Conservation (phyloP, 1,140 invertebrate genomes). For the Atta cephalotes region DNA sequence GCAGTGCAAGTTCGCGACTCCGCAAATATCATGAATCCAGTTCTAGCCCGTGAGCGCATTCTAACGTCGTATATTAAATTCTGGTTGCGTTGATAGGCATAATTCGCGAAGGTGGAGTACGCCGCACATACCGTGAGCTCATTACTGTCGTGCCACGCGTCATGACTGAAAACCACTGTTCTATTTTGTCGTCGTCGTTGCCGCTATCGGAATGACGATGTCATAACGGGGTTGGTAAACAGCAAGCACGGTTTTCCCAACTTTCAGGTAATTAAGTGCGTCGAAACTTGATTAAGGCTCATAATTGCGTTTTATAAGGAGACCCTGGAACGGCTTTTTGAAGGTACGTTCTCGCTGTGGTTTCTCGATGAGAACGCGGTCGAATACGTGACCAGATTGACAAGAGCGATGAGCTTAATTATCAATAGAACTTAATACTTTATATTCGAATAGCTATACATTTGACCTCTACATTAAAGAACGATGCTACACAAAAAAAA, state of each 20-base stretch:
- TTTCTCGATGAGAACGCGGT: slow-evolving; percentile 28
- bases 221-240: slow-evolving; percentile 36
- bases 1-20: not conserved
- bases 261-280: slow-evolving; percentile 79
- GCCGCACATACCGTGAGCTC: slow-evolving; percentile 52
- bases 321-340: slow-evolving; percentile 44
- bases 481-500: not conserved
- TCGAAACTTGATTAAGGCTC: slow-evolving; percentile 76
- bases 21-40: slow-evolving; percentile 56
- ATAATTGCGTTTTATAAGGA: slow-evolving; percentile 80
- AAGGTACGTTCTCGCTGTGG: slow-evolving; percentile 5
- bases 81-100: slow-evolving; percentile 50
- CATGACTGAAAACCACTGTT: slow-evolving; percentile 52
- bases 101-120: slow-evolving; percentile 28
- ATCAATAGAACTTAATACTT: slow-evolving; percentile 22
- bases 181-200: not conserved
- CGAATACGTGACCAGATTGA: slow-evolving; percentile 60
- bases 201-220: slow-evolving; percentile 37
- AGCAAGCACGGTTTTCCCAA: slow-evolving; percentile 54
- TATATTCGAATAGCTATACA: not conserved
- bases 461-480: not conserved
- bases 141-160: slow-evolving; percentile 47
- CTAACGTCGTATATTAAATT: slow-evolving; percentile 36
- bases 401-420: slow-evolving; percentile 27
- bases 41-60: not conserved